These are phyloP conservation scores for Calliopsis andreniformis DNA, from an alignment of 1,140 invertebrate species.

Conservation along the genomic window DNA sequence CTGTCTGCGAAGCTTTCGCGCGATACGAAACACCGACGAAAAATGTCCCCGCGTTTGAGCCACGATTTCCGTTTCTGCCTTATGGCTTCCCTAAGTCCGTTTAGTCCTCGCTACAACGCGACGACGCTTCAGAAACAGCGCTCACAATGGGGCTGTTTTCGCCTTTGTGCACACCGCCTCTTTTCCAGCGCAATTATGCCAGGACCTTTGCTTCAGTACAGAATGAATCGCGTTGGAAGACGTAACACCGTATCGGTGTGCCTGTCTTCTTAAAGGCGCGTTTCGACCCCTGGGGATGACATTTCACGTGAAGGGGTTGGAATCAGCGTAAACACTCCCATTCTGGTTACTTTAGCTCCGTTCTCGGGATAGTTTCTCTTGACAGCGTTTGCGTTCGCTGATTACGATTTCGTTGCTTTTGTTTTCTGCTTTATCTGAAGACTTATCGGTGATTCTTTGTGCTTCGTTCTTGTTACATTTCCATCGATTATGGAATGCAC, in stretches of 20 bases:
- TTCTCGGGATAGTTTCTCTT: background rate
- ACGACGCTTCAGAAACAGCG: slow-evolving; percentile 3
- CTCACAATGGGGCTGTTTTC: background rate
- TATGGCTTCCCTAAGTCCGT: slow-evolving; percentile 6
- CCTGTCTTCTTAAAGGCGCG: too few species aligned
- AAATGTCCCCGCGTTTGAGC: slow-evolving; percentile 30
- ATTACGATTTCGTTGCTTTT: background rate
- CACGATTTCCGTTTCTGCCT: slow-evolving; percentile 48
- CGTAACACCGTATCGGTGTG: slow-evolving; percentile 3
- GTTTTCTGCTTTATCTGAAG: too few species aligned
- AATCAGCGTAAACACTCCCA: too few species aligned
- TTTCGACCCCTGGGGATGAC: background rate
- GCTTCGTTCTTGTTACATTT: too few species aligned
- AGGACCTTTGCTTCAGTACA: background rate
- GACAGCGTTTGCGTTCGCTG: background rate
- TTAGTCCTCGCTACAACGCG: slow-evolving; percentile 7
- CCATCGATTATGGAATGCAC: too few species aligned
- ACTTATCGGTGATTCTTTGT: too few species aligned
- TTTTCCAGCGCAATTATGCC: slow-evolving; percentile 4
- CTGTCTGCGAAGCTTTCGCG: slow-evolving; percentile 31
- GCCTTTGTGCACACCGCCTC: background rate
- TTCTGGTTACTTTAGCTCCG: background rate
- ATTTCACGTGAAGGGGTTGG: too few species aligned
- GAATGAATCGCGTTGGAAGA: slow-evolving; percentile 8
- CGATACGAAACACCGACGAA: slow-evolving; percentile 25